These are phyloP conservation scores for Trichonephila clavata DNA, from an alignment of 1,140 invertebrate genomes.

Conservation along the genomic window DNA sequence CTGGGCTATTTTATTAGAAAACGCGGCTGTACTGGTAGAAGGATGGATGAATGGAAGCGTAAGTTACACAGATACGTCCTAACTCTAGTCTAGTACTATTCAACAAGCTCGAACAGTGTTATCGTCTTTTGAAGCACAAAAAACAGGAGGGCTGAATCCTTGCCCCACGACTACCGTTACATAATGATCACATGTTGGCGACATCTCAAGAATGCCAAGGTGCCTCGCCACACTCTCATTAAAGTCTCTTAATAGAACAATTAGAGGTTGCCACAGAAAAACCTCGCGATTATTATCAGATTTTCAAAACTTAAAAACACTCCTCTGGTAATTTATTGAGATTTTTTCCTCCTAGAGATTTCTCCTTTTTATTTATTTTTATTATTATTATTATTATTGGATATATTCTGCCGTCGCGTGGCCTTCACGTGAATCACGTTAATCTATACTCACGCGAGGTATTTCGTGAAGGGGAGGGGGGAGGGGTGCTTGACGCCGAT, in stretches of 20 bases:
- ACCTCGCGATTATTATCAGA: conserved; percentile 43
- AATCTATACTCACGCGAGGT: conserved; percentile 46
- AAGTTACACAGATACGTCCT: too few species aligned
- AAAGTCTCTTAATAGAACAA: conserved; percentile 59
- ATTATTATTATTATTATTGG: neutral
- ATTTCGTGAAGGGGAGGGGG: neutral
- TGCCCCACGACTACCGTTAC: conserved; percentile 5
- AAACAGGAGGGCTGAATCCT: neutral
- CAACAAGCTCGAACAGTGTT: neutral
- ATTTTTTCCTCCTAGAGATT: neutral
- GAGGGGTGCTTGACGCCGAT: neutral
- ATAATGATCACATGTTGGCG: conserved; percentile 56
- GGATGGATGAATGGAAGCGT: too few species aligned
- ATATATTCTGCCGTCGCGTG: conserved; percentile 52
- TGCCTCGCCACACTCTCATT: conserved; percentile 33
- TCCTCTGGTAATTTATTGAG: neutral
- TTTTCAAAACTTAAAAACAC: conserved; percentile 31
- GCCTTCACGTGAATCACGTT: conserved; percentile 68
- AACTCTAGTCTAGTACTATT: too few species aligned
- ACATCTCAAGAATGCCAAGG: conserved; percentile 66
- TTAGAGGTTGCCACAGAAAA: conserved; percentile 50
- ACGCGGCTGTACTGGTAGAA: too few species aligned
- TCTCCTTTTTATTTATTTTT: neutral
- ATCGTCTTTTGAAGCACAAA: neutral
- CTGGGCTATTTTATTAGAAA: too few species aligned